Evolutionary conservation across 2,888 invertebrate species (phyloP).

Genomic region (Operophtera brumata): DNA sequence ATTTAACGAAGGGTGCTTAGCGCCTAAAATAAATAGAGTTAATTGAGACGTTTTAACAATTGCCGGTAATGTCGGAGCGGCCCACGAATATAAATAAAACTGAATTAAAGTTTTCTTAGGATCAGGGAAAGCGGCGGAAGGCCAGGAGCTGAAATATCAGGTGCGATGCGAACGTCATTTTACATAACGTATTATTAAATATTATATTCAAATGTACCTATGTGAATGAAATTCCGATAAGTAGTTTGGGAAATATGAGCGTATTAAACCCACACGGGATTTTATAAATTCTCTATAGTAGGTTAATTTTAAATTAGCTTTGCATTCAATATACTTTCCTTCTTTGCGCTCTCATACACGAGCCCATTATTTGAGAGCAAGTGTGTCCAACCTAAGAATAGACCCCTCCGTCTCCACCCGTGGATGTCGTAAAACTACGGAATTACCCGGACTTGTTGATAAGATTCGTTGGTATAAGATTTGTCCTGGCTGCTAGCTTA

Average conservation of each 20-base stretch:
- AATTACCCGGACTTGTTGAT: too few species aligned
- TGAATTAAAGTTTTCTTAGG: slow-evolving; percentile 48
- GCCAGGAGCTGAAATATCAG: slow-evolving; percentile 13
- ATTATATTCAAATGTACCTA: neutral
- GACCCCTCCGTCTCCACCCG: too few species aligned
- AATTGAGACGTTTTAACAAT: slow-evolving; percentile 48
- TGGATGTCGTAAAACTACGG: too few species aligned
- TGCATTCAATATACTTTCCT: neutral
- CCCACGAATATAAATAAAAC: slow-evolving; percentile 46
- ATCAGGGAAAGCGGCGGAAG: slow-evolving; percentile 10
- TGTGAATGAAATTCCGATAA: neutral
- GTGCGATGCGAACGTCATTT: neutral
- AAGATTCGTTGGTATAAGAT: too few species aligned
- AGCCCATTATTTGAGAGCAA: neutral
- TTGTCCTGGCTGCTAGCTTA: too few species aligned
- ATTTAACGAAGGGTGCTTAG: slow-evolving; percentile 31
- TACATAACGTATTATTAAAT: too few species aligned
- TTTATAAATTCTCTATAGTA: too few species aligned
- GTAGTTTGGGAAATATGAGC: neutral
- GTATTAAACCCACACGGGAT: neutral
- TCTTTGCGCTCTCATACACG: neutral
- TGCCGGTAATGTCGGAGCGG: slow-evolving; percentile 39
- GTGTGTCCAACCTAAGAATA: too few species aligned
- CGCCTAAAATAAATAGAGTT: slow-evolving; percentile 41
- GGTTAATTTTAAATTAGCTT: too few species aligned